Conservation (phyloP, 1,140 invertebrate genomes). For the Polypedilum pembai region DNA sequence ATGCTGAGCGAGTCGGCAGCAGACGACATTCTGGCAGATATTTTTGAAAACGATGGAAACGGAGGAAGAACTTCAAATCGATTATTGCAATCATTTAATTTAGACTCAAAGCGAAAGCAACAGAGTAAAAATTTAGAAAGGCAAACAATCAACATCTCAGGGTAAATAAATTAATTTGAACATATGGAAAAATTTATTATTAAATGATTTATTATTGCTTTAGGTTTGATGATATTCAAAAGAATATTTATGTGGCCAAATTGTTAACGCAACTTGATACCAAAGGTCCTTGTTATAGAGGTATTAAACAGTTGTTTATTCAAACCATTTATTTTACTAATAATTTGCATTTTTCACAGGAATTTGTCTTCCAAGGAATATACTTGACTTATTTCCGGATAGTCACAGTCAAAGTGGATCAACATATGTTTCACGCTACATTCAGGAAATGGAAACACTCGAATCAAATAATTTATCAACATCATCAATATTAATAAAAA, state of each 20-base stretch:
- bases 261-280: conserved; percentile 35
- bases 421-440: conserved; percentile 41
- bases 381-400: conserved; percentile 61
- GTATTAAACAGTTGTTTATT: conserved; percentile 31
- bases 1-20: conserved; percentile 39
- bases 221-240: conserved; percentile 20
- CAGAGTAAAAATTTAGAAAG: conserved; percentile 40
- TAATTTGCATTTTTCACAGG: conserved; percentile 58
- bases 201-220: background rate
- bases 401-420: conserved; percentile 37
- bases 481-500: conserved; percentile 37
- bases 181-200: too few species aligned
- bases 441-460: conserved; percentile 39
- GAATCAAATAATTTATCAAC: conserved; percentile 37
- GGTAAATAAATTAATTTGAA: background rate
- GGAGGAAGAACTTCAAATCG: conserved; percentile 30
- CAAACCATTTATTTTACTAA: background rate
- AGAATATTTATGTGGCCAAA: conserved; percentile 21
- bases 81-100: background rate
- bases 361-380: conserved; percentile 64
- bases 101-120: conserved; percentile 35
- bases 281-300: conserved; percentile 40
- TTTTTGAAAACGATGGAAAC: conserved; percentile 36
- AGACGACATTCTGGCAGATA: conserved; percentile 37
- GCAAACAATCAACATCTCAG: conserved; percentile 32